phyloP scores from a whole-genome alignment of 1,140 invertebrate genomes.

The Drosophila ironensis region DNA sequence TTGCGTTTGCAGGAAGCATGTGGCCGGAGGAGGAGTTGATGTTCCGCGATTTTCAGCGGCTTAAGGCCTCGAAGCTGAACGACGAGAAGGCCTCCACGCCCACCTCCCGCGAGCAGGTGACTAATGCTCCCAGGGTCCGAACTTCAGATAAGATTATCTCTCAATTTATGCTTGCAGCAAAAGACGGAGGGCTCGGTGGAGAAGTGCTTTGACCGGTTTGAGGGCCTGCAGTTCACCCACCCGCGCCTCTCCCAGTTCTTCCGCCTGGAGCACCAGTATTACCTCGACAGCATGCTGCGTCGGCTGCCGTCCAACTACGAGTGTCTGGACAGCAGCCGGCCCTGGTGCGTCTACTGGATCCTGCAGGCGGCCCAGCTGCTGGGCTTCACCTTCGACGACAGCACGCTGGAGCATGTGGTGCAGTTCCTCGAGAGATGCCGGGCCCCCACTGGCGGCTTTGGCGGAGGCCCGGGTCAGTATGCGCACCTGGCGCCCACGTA shows the following conservation, averaged over 20 bases:
- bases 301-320: slow-evolving; percentile 88
- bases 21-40: slow-evolving; percentile 51
- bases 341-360: slow-evolving; percentile 98
- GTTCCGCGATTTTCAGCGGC: slow-evolving; percentile 61
- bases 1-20: slow-evolving; percentile 34
- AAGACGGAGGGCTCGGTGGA: slow-evolving; percentile 87
- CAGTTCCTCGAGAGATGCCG: slow-evolving; percentile 89
- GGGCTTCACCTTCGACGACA: slow-evolving; percentile 87
- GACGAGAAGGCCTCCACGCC: slow-evolving; percentile 83
- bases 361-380: slow-evolving; percentile 94
- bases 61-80: slow-evolving; percentile 77
- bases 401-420: slow-evolving; percentile 86
- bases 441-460: slow-evolving; percentile 93
- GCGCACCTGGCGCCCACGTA: slow-evolving; percentile 98
- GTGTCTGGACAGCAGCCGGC: slow-evolving; percentile 95
- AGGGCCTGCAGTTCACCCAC: slow-evolving; percentile 83
- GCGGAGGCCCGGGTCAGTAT: slow-evolving; percentile 95
- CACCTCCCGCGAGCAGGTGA: slow-evolving; percentile 85
- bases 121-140: slow-evolving; percentile 23
- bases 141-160: slow-evolving; percentile 17
- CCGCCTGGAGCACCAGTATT: slow-evolving; percentile 86
- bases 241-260: slow-evolving; percentile 85
- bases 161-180: slow-evolving; percentile 84
- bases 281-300: slow-evolving; percentile 87
- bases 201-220: slow-evolving; percentile 85